These are phyloP conservation scores for Tonatia bakeri DNA, from an alignment of 2,113 vertebrate species.

Conservation along the genomic window DNA sequence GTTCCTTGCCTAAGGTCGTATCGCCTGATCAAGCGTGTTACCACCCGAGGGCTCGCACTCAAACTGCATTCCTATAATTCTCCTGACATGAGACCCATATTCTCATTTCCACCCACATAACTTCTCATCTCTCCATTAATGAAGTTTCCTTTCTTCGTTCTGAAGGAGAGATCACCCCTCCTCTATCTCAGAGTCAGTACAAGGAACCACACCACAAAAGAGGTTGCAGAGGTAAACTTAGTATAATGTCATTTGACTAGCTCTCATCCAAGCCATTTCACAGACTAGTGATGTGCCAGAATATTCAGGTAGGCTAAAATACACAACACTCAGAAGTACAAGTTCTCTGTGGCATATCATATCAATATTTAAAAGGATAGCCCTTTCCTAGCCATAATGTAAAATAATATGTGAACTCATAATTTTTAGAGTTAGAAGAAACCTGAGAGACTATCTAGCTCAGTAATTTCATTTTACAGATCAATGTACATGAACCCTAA, in stretches of 20 bases:
- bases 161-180: background rate
- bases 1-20: background rate
- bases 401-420: background rate
- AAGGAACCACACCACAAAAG: background rate
- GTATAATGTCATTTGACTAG: background rate
- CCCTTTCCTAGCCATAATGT: background rate
- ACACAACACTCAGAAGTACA: background rate
- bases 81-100: background rate
- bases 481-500: background rate
- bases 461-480: background rate
- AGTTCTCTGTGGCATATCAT: background rate
- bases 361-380: background rate
- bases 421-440: conserved; percentile 13
- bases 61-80: background rate
- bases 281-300: background rate
- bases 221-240: background rate
- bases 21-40: background rate
- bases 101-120: background rate
- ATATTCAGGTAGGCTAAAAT: background rate
- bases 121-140: background rate
- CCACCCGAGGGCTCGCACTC: background rate
- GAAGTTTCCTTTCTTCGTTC: background rate
- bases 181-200: background rate
- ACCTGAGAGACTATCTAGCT: background rate
- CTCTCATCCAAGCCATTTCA: background rate